Percentiles rank a stretch among this genome's conserved stretches.
Conservation (phyloP, 1,140 invertebrate species). For the Xylocopa sonorina region DNA sequence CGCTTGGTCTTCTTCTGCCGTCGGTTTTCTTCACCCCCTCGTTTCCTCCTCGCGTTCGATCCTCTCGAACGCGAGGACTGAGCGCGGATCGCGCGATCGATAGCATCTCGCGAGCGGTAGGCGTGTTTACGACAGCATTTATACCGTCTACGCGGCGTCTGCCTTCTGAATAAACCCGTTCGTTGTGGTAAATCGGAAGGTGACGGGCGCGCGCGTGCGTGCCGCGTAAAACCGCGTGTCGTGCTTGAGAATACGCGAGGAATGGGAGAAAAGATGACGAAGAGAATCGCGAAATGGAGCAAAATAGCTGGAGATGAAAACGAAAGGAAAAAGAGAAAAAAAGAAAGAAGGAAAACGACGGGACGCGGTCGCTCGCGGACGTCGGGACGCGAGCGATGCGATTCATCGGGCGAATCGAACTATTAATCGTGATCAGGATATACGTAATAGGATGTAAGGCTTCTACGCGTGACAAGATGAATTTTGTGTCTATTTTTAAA, state of each 20-base stretch:
- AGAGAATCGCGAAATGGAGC: background rate
- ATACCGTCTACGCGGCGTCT: constrained; percentile 50
- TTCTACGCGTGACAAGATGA: constrained; percentile 74
- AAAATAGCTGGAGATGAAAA: background rate
- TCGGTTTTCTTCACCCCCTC: background rate
- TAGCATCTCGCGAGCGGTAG: constrained; percentile 48
- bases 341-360: background rate
- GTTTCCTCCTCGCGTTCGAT: background rate
- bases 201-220: too few species aligned
- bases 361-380: background rate
- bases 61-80: background rate
- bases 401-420: constrained; percentile 51
- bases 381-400: constrained; percentile 29
- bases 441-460: constrained; percentile 81
- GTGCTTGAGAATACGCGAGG: background rate
- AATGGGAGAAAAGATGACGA: background rate
- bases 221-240: constrained; percentile 3
- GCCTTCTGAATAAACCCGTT: constrained; percentile 34
- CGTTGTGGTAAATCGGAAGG: constrained; percentile 10
- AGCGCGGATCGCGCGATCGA: constrained; percentile 43
- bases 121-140: constrained; percentile 58
- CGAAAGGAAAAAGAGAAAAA: background rate
- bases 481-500: constrained; percentile 82
- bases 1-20: background rate
- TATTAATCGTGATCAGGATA: constrained; percentile 81